These are phyloP conservation scores for Nothobranchius kuhntae DNA, from an alignment of 2,113 vertebrate genomes.

Conservation along the genomic window DNA sequence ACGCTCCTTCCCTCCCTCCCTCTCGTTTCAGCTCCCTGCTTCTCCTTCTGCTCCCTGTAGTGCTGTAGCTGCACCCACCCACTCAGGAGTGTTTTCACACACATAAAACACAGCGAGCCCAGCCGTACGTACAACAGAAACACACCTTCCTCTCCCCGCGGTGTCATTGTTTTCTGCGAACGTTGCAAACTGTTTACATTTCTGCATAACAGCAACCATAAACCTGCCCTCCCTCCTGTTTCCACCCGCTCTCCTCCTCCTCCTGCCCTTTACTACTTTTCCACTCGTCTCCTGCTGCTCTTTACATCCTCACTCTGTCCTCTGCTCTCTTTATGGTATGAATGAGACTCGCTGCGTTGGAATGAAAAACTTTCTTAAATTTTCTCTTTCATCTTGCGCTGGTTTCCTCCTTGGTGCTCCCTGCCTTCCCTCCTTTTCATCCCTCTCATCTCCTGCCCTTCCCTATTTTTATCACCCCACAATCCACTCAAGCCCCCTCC, in stretches of 20 bases:
- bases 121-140: constrained; percentile 16
- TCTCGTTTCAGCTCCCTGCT: constrained; percentile 62
- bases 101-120: background rate
- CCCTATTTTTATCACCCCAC: constrained; percentile 65
- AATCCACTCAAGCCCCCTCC: constrained; percentile 48
- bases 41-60: constrained; percentile 66
- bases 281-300: background rate
- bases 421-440: constrained; percentile 47
- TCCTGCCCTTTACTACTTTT: constrained; percentile 20
- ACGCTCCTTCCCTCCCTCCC: constrained; percentile 19
- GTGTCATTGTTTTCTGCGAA: constrained; percentile 79
- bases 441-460: constrained; percentile 66
- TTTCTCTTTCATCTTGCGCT: constrained; percentile 56
- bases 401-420: constrained; percentile 49
- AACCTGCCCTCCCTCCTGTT: constrained; percentile 47
- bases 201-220: constrained; percentile 77
- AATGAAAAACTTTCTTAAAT: constrained; percentile 42
- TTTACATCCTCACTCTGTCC: constrained; percentile 22
- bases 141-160: constrained; percentile 66
- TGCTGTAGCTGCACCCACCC: constrained; percentile 63
- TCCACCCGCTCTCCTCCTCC: constrained; percentile 12
- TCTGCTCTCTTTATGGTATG: constrained; percentile 20
- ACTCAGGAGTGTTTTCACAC: constrained; percentile 21
- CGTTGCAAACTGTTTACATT: constrained; percentile 79
- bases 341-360: constrained; percentile 9